A percentile compares a stretch with the other conserved stretches of the same genome.
Conservation (phyloP, 2,797 vertebrate genomes). For the Acomys russatus region DNA sequence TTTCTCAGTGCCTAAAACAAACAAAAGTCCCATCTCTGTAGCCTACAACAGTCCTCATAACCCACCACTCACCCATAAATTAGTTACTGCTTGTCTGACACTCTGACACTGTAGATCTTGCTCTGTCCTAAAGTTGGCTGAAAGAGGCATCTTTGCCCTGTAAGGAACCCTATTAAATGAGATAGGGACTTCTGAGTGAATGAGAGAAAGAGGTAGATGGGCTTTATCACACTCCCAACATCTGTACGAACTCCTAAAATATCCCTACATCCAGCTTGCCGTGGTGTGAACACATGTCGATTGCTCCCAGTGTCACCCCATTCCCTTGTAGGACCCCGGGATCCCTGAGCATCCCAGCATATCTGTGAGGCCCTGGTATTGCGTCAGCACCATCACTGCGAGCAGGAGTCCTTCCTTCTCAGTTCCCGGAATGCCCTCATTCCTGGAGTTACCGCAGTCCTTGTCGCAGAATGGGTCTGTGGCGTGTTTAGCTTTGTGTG, state of each 20-base stretch:
- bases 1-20: background rate
- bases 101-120: background rate
- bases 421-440: background rate
- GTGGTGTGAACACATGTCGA: background rate
- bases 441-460: background rate
- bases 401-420: background rate
- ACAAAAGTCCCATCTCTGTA: background rate
- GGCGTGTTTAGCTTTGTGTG: constrained; percentile 6
- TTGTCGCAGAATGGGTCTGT: background rate
- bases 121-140: background rate
- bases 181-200: background rate
- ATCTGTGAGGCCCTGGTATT: background rate
- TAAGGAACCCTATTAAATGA: background rate
- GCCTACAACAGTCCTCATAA: background rate
- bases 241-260: background rate
- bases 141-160: background rate
- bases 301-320: background rate
- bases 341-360: background rate
- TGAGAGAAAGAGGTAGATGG: background rate
- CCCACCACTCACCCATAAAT: background rate
- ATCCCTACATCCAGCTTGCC: background rate
- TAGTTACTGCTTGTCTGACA: background rate
- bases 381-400: background rate
- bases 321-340: background rate
- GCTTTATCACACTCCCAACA: background rate